Percentiles rank a stretch among this genome's conserved stretches.
These are phyloP conservation scores for Salvelinus sp. DNA, from an alignment of 2,113 vertebrate species.

Conservation along the genomic window DNA sequence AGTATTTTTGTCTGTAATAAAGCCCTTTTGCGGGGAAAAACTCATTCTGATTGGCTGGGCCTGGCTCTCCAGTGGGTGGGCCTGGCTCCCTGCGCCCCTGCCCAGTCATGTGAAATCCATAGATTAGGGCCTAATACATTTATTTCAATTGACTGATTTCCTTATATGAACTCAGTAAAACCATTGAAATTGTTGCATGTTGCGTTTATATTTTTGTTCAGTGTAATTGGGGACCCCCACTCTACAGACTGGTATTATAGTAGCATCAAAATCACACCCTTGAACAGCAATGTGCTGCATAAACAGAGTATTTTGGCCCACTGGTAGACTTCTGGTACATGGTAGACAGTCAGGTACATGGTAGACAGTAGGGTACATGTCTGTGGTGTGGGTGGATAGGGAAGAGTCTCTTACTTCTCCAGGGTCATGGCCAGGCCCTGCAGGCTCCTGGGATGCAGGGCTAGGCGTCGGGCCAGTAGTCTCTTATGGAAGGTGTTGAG, in stretches of 20 bases:
- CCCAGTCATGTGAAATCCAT: too few species aligned
- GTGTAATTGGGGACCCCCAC: background rate
- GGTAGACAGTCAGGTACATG: too few species aligned
- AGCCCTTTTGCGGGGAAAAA: too few species aligned
- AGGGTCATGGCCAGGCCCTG: slow-evolving; percentile 86
- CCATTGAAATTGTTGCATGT: too few species aligned
- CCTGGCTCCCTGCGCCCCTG: too few species aligned
- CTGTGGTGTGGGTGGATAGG: background rate
- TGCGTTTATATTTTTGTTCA: too few species aligned
- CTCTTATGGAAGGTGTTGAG: slow-evolving; percentile 81
- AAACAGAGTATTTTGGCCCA: background rate
- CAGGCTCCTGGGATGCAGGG: slow-evolving; percentile 86
- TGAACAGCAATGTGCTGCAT: background rate
- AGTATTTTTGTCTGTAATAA: too few species aligned
- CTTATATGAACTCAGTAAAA: too few species aligned
- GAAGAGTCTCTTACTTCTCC: slow-evolving; percentile 73
- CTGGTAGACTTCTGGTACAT: background rate
- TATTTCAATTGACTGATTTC: too few species aligned
- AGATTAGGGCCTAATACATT: too few species aligned
- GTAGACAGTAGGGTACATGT: background rate
- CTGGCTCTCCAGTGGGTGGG: too few species aligned
- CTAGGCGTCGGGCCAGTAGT: slow-evolving; percentile 68
- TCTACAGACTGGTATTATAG: background rate
- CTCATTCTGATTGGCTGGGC: too few species aligned
- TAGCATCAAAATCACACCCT: background rate